These are phyloP conservation scores for Irena cyanogastra DNA, from an alignment of 2,113 vertebrate genomes.

Conservation along the genomic window DNA sequence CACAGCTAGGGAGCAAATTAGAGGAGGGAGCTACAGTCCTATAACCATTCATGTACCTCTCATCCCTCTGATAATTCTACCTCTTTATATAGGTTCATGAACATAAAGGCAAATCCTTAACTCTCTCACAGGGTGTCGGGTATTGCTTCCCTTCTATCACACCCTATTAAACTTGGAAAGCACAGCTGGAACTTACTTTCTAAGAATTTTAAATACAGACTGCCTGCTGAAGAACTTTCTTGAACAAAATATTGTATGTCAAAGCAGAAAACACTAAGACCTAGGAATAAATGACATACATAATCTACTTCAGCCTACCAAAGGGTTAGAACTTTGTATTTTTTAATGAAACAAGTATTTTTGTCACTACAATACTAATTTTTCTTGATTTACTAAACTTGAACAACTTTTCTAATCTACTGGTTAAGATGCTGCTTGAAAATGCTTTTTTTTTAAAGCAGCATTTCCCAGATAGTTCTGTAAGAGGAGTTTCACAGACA, in stretches of 20 bases:
- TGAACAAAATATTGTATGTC: neutral
- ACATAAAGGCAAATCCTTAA: neutral
- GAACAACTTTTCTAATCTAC: neutral
- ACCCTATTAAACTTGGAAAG: neutral
- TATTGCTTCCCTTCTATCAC: neutral
- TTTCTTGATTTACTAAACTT: neutral
- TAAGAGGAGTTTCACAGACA: neutral
- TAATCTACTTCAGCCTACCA: neutral
- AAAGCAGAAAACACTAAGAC: neutral
- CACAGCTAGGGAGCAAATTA: neutral
- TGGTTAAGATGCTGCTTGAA: neutral
- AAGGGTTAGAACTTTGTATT: neutral
- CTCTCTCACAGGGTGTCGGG: neutral
- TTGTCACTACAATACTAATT: neutral
- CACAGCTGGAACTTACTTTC: conserved; percentile 7
- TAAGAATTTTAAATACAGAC: conserved; percentile 10
- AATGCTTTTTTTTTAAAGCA: neutral
- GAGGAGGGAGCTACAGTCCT: neutral
- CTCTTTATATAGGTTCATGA: neutral
- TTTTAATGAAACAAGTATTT: neutral
- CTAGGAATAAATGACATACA: neutral
- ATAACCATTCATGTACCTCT: neutral
- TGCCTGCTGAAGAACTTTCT: neutral
- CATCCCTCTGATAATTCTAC: neutral
- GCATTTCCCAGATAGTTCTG: neutral